Base-by-base conservation (phyloP, 2,113 vertebrate species). In the Regulus satrapa region DNA sequence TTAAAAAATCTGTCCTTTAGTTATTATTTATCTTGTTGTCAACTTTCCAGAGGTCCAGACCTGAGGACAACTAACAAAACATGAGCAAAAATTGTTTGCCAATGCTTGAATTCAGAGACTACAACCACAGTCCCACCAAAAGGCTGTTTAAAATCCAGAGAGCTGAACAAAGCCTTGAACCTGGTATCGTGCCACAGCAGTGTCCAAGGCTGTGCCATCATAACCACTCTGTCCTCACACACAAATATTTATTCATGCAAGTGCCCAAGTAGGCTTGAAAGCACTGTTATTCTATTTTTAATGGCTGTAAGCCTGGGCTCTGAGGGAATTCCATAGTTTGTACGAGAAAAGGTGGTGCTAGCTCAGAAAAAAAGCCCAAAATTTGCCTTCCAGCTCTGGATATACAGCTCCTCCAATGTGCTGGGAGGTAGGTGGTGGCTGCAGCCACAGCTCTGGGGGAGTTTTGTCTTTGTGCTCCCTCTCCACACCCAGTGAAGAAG, bases 281-380 rank as follows among this genome's bases (percentile, higher is more conserved):
- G 14, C 36, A 34, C 12, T 0, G 0, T 25, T 45, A 32, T 19
- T 51, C 20, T 14, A 12, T 19, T 46, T 82, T 55, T n/a, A 68
- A 72, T 56, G 14, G 9, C 6, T 49, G 20, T 5, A 14, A 72
- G 17, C 16, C 36, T 51, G 20, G 16, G 18, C 34, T 86, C 18
- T 51, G 58, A 40, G 48, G 15, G 8, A 74, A 54, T 78, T 18
- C 38, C 12, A 28, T 2, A 59, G n/a, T 21, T 63, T 38, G 32
- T 7, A 5, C 24, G 21, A 46, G 28, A 29, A 63, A 67, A 43
- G 18, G 20, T 29, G 48, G 14, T 18, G 14, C 29, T 52, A 68
- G 31, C 31, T 55, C 54, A 29, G 36, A 75, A 61, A 32, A 32
- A 31, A 36, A 17, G 40, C 23, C 72, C 12, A 51, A 58, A 32